Conservation (phyloP, 2,113 vertebrate species). For the Cyprinus carpio region DNA sequence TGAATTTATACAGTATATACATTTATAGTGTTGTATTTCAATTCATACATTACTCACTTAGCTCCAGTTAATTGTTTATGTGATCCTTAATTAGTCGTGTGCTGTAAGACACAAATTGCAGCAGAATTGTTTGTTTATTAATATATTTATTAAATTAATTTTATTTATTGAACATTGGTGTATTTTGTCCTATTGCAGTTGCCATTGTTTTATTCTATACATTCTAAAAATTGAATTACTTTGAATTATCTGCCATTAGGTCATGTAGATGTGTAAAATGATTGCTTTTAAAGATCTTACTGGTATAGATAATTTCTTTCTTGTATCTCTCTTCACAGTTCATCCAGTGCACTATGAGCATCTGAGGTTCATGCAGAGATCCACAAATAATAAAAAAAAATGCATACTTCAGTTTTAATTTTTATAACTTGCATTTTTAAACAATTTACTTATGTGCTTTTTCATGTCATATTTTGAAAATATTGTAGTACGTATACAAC, state of each 20-base stretch:
- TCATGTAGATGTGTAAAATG: background rate
- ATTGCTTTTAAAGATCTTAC: background rate
- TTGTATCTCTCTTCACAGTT: slow-evolving; percentile 64
- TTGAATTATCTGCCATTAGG: background rate
- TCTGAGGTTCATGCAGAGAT: slow-evolving; percentile 57
- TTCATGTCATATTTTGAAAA: background rate
- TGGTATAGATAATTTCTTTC: background rate
- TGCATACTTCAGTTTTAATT: too few relatives aligned
- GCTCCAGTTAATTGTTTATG: background rate
- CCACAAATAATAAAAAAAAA: too few relatives aligned
- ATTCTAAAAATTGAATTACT: too few relatives aligned
- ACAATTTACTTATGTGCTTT: background rate
- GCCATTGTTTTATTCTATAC: too few relatives aligned
- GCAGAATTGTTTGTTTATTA: too few relatives aligned
- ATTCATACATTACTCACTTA: background rate
- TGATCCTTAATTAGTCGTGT: background rate
- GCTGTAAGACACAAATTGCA: background rate
- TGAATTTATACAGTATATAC: too few relatives aligned
- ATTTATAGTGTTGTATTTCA: too few relatives aligned
- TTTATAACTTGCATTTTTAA: background rate
- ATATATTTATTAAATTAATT: background rate
- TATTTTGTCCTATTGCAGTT: too few relatives aligned
- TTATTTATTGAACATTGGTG: background rate
- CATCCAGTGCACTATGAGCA: slow-evolving; percentile 73
- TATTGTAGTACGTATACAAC: background rate